These are phyloP conservation scores for Anguilla japonica DNA, from an alignment of 2,113 vertebrate species.

Conservation along the genomic window DNA sequence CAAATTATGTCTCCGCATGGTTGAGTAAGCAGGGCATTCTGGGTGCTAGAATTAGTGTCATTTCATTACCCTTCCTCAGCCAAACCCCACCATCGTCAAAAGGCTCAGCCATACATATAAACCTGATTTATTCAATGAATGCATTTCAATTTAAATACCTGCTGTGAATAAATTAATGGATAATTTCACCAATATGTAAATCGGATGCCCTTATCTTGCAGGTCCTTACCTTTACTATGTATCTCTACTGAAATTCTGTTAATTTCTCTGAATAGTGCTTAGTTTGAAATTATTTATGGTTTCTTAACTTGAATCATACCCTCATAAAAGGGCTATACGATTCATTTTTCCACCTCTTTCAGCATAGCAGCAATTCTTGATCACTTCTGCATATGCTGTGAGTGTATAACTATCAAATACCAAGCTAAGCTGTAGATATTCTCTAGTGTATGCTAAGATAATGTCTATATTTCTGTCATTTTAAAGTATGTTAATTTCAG, in stretches of 20 bases:
- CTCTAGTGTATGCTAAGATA: background rate
- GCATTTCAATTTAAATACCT: conserved; percentile 1
- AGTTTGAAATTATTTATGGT: background rate
- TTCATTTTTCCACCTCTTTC: background rate
- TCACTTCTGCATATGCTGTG: background rate
- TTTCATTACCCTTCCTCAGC: conserved; percentile 18
- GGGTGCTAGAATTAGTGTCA: conserved; percentile 11
- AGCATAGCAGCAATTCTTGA: background rate
- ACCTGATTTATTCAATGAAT: conserved; percentile 2
- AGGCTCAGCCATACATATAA: background rate
- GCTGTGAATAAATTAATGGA: background rate
- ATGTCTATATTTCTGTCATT: background rate
- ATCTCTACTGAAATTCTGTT: background rate
- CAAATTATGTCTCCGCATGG: conserved; percentile 24
- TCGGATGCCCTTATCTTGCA: background rate
- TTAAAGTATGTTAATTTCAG: background rate
- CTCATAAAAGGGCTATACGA: too few relatives aligned
- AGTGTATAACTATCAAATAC: background rate
- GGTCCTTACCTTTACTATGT: background rate
- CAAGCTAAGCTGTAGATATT: background rate
- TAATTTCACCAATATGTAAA: background rate
- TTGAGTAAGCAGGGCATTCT: conserved; percentile 17
- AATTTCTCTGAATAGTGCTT: background rate
- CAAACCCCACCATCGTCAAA: background rate
- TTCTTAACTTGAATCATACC: too few relatives aligned